These are phyloP conservation scores for Nerophis ophidion DNA, from an alignment of 2,113 vertebrate species.

Conservation along the genomic window DNA sequence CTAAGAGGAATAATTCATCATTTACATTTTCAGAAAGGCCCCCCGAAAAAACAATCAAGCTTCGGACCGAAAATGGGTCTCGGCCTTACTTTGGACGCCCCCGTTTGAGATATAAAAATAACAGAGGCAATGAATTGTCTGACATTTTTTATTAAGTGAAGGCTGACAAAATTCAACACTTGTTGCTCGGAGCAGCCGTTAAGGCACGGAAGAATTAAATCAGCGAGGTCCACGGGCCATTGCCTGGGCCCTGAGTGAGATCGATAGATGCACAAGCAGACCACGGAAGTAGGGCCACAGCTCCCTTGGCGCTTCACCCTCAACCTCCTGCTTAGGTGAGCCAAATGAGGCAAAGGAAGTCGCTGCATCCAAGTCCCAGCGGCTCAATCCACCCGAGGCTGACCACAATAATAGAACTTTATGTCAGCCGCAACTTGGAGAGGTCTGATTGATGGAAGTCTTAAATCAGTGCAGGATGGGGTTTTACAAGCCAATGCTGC, in stretches of 20 bases:
- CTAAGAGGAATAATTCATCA: too few relatives aligned
- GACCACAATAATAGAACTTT: slow-evolving; percentile 44
- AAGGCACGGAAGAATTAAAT: slow-evolving; percentile 47
- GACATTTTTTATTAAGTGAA: neutral
- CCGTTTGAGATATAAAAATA: too few relatives aligned
- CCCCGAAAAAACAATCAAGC: too few relatives aligned
- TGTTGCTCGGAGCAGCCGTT: slow-evolving; percentile 32
- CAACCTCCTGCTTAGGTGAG: slow-evolving; percentile 30
- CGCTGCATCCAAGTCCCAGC: slow-evolving; percentile 21
- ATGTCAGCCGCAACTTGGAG: slow-evolving; percentile 42
- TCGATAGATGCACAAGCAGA: slow-evolving; percentile 44
- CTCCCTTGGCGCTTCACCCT: slow-evolving; percentile 38
- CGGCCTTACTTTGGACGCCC: too few relatives aligned
- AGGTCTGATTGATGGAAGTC: slow-evolving; percentile 49
- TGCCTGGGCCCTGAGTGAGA: slow-evolving; percentile 45
- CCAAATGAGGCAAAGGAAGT: neutral
- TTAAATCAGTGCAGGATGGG: slow-evolving; percentile 48
- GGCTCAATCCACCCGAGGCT: slow-evolving; percentile 22
- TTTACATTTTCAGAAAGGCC: too few relatives aligned
- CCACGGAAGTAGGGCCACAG: slow-evolving; percentile 38
- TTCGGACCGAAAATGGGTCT: too few relatives aligned
- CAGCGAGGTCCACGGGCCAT: slow-evolving; percentile 44
- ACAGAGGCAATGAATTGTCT: too few relatives aligned
- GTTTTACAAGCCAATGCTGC: slow-evolving; percentile 27
- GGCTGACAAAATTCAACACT: slow-evolving; percentile 1